Percentiles rank a stretch among this genome's conserved stretches.
Conservation (phyloP, 2,113 vertebrate species). For the Pomatorhinus ruficollis region DNA sequence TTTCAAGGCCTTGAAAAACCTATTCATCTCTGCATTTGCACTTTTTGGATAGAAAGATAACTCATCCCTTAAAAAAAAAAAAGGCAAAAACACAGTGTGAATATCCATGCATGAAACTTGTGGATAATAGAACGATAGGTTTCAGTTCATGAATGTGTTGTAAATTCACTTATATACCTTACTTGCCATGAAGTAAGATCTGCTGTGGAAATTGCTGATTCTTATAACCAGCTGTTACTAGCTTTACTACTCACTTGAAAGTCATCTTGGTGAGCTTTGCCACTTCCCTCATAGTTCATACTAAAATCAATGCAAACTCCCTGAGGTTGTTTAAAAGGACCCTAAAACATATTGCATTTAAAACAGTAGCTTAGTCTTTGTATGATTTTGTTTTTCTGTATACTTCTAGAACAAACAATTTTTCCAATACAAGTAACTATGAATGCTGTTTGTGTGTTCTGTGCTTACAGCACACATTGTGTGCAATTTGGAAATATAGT, state of each 20-base stretch:
- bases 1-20: background rate
- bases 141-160: background rate
- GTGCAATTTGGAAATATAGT: background rate
- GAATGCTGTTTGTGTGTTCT: background rate
- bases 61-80: background rate
- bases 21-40: background rate
- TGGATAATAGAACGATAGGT: fast-evolving
- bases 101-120: background rate
- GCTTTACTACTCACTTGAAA: background rate
- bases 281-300: background rate
- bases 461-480: background rate
- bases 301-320: background rate
- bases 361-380: background rate
- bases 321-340: background rate
- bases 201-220: background rate
- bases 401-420: background rate
- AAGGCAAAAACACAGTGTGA: background rate
- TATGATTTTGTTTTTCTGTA: background rate
- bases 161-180: background rate
- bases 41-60: background rate
- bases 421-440: background rate
- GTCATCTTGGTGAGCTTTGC: background rate
- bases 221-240: background rate
- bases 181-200: background rate
- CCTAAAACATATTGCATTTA: background rate